phyloP scores from a whole-genome alignment of 2,888 invertebrate species.

The Nomada lathburiana region DNA sequence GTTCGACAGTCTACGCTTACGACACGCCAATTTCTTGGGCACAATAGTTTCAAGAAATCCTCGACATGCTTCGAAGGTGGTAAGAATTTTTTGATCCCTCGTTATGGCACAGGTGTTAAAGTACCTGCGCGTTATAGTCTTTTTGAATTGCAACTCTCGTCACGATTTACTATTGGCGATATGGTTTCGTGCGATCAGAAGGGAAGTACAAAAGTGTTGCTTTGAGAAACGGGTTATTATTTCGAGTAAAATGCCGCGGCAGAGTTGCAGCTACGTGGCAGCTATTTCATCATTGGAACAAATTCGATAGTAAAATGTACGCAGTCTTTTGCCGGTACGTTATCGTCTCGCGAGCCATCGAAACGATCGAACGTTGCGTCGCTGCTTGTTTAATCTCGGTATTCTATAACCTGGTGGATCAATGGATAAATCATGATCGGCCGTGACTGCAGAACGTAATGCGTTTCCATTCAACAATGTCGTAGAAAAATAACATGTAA shows the following conservation, averaged over 20 bases:
- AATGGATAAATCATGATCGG: conserved; percentile 43
- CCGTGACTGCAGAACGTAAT: conserved; percentile 44
- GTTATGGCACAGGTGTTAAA: conserved; percentile 9
- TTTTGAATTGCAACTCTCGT: conserved; percentile 16
- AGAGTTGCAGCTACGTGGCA: conserved; percentile 12
- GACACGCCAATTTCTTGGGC: conserved; percentile 14
- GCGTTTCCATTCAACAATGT: conserved; percentile 47
- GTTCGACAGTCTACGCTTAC: not conserved
- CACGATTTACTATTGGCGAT: conserved; percentile 18
- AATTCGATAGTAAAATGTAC: conserved; percentile 13
- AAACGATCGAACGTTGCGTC: conserved; percentile 12
- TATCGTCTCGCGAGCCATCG: conserved; percentile 4
- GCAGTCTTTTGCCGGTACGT: conserved; percentile 17
- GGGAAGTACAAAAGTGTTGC: conserved; percentile 3
- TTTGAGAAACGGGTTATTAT: conserved; percentile 3
- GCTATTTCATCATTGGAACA: conserved; percentile 6
- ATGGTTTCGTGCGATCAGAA: not conserved
- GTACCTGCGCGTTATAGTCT: conserved; percentile 51
- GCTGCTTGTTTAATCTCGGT: conserved; percentile 15
- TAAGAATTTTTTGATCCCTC: conserved; percentile 42
- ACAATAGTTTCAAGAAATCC: conserved; percentile 12
- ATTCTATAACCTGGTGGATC: conserved; percentile 26
- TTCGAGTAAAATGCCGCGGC: not conserved
- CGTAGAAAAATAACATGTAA: conserved; percentile 67
- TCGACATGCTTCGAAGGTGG: not conserved